Evolutionary conservation across 2,113 vertebrate species (phyloP), one percentile per base, ranked within the genome.

Genomic region (Cyanocitta stelleri): DNA sequence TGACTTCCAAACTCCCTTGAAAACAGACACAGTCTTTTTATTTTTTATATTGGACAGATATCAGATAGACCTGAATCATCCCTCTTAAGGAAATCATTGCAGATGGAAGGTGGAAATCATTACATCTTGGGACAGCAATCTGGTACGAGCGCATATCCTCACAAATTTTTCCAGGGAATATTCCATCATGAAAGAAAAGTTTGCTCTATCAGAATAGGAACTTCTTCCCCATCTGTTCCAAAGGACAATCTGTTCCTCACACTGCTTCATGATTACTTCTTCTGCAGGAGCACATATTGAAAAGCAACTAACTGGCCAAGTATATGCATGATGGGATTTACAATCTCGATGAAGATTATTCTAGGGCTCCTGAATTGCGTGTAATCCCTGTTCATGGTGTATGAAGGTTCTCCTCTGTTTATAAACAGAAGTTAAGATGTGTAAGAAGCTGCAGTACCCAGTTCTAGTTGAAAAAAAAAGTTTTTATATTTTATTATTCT

Each of bases 51-150:
- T 96, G 86, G 95, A 92, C 75, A 68, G 80, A 87, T 95, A 91
- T 89, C 93, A 95, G 80, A 93, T 68, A 64, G 73, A 61, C 84
- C 64, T 92, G 89, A 93, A 82, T 95, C 89, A 95, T 91, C 84
- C 52, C 20, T 87, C 66, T 52, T 39, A 63, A 93, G 80, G 44
- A 95, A 75, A 85, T 63, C 77, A 37, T 75, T 87, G 73, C 62
- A 92, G 39, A 84, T 68, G 56, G 48, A 89, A 82, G 82, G 75
- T 95, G 94, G 85, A 97, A 93, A 93, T 68, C 90, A 91, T 95
- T 91, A 90, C 85, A 26, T 94, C 73, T 89, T 78, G 61, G 64
- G 52, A 72, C 67, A 64, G 58, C 51, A 74, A 78, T 93, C 64
- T 90, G 51, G 14, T 95, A 41, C 37, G 74, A 92, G 61, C 0